Percentiles rank a stretch among this genome's conserved stretches.
Conservation (phyloP, 2,888 invertebrate species). For the Polyploca ridens region DNA sequence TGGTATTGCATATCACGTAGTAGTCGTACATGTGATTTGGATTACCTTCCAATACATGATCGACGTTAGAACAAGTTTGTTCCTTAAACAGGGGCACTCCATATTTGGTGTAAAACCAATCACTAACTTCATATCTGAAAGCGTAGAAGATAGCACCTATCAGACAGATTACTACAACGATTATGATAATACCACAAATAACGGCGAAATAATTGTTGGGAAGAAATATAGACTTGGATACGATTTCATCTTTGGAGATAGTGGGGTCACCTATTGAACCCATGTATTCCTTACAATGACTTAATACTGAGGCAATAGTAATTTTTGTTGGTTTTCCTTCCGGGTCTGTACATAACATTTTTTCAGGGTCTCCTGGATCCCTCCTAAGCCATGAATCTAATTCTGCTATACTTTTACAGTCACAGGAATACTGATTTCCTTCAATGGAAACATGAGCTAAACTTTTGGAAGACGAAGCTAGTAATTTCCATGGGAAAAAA, state of each 20-base stretch:
- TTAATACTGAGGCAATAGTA: slow-evolving; percentile 81
- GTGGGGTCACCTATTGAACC: slow-evolving; percentile 78
- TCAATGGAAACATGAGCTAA: slow-evolving; percentile 88
- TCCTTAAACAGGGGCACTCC: slow-evolving; percentile 91
- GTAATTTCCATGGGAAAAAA: slow-evolving; percentile 89
- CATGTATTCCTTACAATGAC: slow-evolving; percentile 86
- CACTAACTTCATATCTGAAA: slow-evolving; percentile 90
- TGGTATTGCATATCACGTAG: slow-evolving; percentile 93
- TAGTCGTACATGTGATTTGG: slow-evolving; percentile 92
- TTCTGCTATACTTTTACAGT: slow-evolving; percentile 89
- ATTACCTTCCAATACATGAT: slow-evolving; percentile 87
- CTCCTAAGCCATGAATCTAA: slow-evolving; percentile 88
- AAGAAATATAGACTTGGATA: slow-evolving; percentile 86
- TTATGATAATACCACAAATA: slow-evolving; percentile 88
- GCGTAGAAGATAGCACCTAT: slow-evolving; percentile 89
- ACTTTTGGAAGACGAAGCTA: slow-evolving; percentile 85
- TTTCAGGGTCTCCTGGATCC: slow-evolving; percentile 87
- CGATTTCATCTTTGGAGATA: slow-evolving; percentile 77
- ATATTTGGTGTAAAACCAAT: slow-evolving; percentile 92
- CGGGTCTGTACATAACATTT: slow-evolving; percentile 87
- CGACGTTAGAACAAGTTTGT: slow-evolving; percentile 85
- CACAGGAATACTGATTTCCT: slow-evolving; percentile 93
- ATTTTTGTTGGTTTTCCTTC: slow-evolving; percentile 80
- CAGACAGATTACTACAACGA: slow-evolving; percentile 88
- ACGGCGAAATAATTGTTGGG: slow-evolving; percentile 90